Conservation (phyloP, 2,113 vertebrate species). For the Eclectus roratus region DNA sequence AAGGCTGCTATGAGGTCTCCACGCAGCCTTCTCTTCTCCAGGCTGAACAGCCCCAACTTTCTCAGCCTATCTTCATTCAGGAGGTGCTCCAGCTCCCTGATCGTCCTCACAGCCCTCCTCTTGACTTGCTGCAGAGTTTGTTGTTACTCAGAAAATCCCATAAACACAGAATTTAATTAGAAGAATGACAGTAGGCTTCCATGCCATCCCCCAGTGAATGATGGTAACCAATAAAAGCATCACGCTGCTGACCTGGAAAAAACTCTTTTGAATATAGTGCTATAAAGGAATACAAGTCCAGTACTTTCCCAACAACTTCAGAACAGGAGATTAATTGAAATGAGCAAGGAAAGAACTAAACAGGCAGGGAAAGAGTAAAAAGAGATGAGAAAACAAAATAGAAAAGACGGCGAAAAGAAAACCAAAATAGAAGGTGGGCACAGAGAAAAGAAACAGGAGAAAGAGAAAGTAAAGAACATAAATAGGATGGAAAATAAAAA, state of each 20-base stretch:
- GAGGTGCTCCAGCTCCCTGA: background rate
- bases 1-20: background rate
- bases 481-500: background rate
- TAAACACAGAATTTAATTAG: background rate
- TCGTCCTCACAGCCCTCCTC: background rate
- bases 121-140: background rate
- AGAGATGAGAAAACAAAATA: background rate
- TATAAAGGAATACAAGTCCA: background rate
- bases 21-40: background rate
- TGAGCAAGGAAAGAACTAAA: background rate
- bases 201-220: background rate
- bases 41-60: background rate
- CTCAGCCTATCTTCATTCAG: background rate
- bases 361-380: background rate
- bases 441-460: background rate
- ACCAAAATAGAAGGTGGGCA: fast-evolving
- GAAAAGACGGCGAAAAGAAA: background rate
- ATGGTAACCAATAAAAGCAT: background rate
- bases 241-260: background rate
- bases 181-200: background rate
- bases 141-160: background rate
- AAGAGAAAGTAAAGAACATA: background rate
- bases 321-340: background rate
- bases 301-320: background rate
- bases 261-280: background rate